Evolutionary conservation across 2,797 vertebrate species (phyloP), one percentile per base, ranked within the genome.

Genomic region (Thripadectes ignobilis): DNA sequence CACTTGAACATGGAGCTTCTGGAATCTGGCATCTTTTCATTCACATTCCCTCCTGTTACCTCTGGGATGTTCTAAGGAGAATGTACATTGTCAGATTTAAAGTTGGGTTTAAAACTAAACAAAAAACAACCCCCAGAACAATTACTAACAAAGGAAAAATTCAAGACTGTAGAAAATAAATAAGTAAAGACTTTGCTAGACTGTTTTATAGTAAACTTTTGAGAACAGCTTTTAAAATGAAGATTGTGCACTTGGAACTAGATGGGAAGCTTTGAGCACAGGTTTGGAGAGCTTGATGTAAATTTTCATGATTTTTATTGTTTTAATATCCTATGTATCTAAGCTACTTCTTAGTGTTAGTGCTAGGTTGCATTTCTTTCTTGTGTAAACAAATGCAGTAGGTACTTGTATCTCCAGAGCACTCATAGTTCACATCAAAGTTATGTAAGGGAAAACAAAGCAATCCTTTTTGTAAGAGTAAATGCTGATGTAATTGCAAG

Each of bases 11-110:
- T 92, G 58, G 11, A 51, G 7, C 39, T 89, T 91, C 62, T 82
- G 57, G 81, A 92, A 82, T 89, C 89, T 93, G 79, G 30, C 62
- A 84, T 93, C 5, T 75, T 91, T 83, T 92, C 49, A 23, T 78
- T 88, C 24, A 4, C 78, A 22, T 51, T 92, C 36, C 51, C 43
- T 74, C 62, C 72, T 93, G 21, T 43, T 80, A 39, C 79, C 73
- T 88, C 51, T 93, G 51, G 23, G 46, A 22, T 83, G 13, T 54
- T 80, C 16, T 14, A 58, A 88, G 41, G 46, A 78, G 43, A 90
- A 81, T 24, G 61, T 51, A 6, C 22, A 12, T 30, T 89, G 48
- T 74, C 73, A 69, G 20, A 48, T 61, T 84, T 78, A 62, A 88
- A 85, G 26, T 43, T 89, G 24, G 2, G 2, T 85, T 88, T 73